Conservation (phyloP, 2,888 invertebrate genomes). For the Alentia gelatinosa region DNA sequence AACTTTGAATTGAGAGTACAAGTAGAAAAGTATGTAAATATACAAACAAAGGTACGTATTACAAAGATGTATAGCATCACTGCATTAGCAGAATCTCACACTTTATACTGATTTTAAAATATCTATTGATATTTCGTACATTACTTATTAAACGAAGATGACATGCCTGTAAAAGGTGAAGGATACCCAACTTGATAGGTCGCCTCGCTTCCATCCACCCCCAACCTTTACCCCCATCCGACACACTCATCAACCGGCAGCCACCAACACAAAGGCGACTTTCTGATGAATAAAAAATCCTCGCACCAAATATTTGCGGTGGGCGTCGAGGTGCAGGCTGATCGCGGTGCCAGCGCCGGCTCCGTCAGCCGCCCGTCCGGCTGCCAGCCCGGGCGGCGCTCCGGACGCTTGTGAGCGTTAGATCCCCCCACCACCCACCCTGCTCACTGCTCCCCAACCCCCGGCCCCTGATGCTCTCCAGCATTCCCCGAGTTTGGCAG, state of each 20-base stretch:
- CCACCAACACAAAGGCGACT: slow-evolving; percentile 1
- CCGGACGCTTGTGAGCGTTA: not conserved
- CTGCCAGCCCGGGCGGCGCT: not conserved
- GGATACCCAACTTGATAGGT: too few species aligned
- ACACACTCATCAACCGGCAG: too few species aligned
- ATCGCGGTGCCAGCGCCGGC: not conserved
- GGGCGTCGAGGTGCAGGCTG: not conserved
- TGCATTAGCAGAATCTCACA: too few species aligned
- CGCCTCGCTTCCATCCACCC: not conserved
- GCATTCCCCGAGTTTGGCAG: not conserved
- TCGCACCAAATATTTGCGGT: slow-evolving; percentile 29
- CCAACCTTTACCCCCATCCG: not conserved
- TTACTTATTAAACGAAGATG: too few species aligned
- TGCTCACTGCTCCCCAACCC: not conserved
- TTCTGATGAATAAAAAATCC: slow-evolving; percentile 47
- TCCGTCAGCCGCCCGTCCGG: not conserved
- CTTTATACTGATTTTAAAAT: too few species aligned
- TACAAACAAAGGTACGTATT: too few species aligned
- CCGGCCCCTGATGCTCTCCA: not conserved
- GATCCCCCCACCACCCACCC: not conserved
- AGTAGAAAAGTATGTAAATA: too few species aligned
- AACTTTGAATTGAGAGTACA: too few species aligned
- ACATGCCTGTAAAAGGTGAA: too few species aligned
- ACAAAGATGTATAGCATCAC: too few species aligned
- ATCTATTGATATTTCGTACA: too few species aligned